A percentile compares a stretch with the other conserved stretches of the same genome.
These are phyloP conservation scores for Phrynocephalus vlangalii DNA, from an alignment of 2,797 vertebrate species.

Conservation along the genomic window DNA sequence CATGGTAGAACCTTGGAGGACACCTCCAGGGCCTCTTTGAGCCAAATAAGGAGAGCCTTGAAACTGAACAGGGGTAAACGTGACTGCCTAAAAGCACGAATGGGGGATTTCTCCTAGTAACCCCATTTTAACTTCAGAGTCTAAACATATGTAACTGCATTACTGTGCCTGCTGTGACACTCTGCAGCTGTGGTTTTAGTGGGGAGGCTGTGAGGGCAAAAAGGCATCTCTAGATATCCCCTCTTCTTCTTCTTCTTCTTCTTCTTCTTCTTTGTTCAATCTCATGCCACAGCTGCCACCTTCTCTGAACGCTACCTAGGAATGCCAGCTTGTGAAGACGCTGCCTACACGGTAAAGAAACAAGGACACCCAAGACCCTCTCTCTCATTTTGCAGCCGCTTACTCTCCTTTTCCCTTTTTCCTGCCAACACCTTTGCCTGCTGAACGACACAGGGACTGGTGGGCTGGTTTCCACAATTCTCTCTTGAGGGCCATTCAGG, in stretches of 20 bases:
- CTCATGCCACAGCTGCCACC: conserved; percentile 77
- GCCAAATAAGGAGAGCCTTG: background rate
- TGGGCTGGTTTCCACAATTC: background rate
- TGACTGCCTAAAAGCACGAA: background rate
- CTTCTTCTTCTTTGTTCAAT: no score
- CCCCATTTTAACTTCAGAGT: background rate
- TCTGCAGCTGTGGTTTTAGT: background rate
- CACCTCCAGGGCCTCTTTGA: background rate
- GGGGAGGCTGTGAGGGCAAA: background rate
- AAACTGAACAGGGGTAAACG: background rate
- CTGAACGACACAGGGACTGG: background rate
- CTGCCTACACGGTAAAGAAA: conserved; percentile 80
- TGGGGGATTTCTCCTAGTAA: background rate
- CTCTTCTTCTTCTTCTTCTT: background rate
- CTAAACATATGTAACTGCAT: no score
- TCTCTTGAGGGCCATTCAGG: background rate
- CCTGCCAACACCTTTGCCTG: background rate
- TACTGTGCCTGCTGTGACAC: background rate
- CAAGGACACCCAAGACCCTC: background rate
- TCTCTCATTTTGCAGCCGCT: background rate
- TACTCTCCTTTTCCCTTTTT: no score
- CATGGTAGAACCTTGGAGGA: background rate
- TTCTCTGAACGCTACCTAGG: conserved; percentile 86
- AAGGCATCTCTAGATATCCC: background rate
- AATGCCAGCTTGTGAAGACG: conserved; percentile 84